Base-by-base conservation (phyloP, 2,888 invertebrate species). In the Heliconius aoede region DNA sequence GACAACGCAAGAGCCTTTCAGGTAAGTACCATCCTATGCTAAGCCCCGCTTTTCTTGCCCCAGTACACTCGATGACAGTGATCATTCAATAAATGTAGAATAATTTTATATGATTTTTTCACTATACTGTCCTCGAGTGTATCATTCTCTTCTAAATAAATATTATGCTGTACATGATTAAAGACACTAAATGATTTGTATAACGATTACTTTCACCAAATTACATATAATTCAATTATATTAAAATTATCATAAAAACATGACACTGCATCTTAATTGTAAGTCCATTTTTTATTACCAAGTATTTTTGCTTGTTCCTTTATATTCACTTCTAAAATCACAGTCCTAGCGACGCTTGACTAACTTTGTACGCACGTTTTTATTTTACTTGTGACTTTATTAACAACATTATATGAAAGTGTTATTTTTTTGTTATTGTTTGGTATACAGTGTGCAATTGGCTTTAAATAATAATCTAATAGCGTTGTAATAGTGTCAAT, bases 1-100 rank as follows among this genome's bases (percentile, higher is more conserved):
- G 84, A 82, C 92, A 92, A 78, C 92, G 94, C 89, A 98, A 98
- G 96, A 98, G 97, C 94, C 95, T 97, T 94, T 95, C 97, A 96
- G 97, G 97, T 98, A 97, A 97, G 96, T 95, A 91, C 88, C 76
- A 78, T 91, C 91, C 92, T 93, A 92, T 92, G 91, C 93, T 90
- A 89, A 81, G 85, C 84, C 91, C 90, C 86, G 89, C 92, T 89
- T 91, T 77, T 74, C 78, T 81, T 78, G 86, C 86, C 87, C 87
- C 83, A 65, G 87, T 89, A 91, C 90, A 91, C 90, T 91, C 80
- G 85, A 84, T 87, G 89, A 82, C 87, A 87, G 86, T 79, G 83
- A 61, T 73, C 28, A 55, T 28, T n/a, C 26, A 40, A 24, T n/a
- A 7, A 60, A 26, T 60, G 4, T 15, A 26, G 13, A 7, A 24